Percentiles rank a stretch among this genome's conserved stretches.
Evolutionary conservation across 1,140 invertebrate species (phyloP).

Genomic region (Atta cephalotes): DNA sequence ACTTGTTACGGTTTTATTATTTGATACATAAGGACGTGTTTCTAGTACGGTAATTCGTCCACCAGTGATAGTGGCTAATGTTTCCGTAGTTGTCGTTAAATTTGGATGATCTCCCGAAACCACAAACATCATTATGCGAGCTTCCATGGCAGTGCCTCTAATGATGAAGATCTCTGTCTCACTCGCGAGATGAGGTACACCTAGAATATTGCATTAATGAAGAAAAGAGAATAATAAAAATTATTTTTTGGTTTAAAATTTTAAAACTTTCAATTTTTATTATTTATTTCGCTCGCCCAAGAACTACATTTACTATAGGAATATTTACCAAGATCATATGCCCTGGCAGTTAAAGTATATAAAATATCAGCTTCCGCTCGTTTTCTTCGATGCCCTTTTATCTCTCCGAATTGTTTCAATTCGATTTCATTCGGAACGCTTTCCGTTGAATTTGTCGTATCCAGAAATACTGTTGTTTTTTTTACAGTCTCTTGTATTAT

Average conservation of each 20-base stretch:
- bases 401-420: slow-evolving; percentile 37
- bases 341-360: slow-evolving; percentile 89
- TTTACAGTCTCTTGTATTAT: slow-evolving; percentile 55
- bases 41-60: slow-evolving; percentile 91
- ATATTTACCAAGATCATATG: slow-evolving; percentile 91
- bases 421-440: background rate
- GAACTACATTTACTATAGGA: background rate
- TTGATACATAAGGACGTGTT: slow-evolving; percentile 89
- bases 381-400: slow-evolving; percentile 79
- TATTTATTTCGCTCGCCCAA: background rate
- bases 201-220: slow-evolving; percentile 74
- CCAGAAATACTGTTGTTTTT: slow-evolving; percentile 65
- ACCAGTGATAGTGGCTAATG: slow-evolving; percentile 91
- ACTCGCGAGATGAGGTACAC: slow-evolving; percentile 90
- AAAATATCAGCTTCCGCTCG: slow-evolving; percentile 86
- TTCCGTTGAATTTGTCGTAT: background rate
- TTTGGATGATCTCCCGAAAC: slow-evolving; percentile 91
- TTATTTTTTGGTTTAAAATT: background rate
- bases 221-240: background rate
- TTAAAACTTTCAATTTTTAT: background rate
- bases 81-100: slow-evolving; percentile 90
- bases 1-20: slow-evolving; percentile 66
- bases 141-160: slow-evolving; percentile 89
- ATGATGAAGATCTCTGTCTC: slow-evolving; percentile 90
- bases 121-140: slow-evolving; percentile 91